phyloP scores from a whole-genome alignment of 1,140 invertebrate genomes.

The Cephus cinctus region DNA sequence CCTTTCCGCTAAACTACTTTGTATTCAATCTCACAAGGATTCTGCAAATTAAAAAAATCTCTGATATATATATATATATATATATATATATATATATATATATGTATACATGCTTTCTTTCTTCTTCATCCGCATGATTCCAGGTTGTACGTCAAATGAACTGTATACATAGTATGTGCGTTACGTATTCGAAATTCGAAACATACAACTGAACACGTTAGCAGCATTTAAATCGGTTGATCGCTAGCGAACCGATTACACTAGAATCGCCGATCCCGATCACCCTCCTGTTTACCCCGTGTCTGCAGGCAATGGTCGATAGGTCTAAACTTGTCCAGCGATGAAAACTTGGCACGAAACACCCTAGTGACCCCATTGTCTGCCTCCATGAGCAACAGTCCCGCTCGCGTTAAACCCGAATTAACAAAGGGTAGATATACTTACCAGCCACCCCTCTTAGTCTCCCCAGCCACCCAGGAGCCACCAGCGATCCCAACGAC shows the following conservation, averaged over 20 bases:
- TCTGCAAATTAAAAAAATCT: too few species aligned
- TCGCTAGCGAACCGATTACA: not conserved
- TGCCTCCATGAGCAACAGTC: slow-evolving; percentile 34
- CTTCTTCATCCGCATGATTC: too few species aligned
- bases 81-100: too few species aligned
- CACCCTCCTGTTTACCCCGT: slow-evolving; percentile 6
- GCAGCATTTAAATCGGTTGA: too few species aligned
- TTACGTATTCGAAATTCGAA: too few species aligned
- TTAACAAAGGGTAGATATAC: slow-evolving; percentile 46
- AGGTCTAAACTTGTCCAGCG: slow-evolving; percentile 44
- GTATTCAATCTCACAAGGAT: too few species aligned
- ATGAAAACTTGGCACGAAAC: slow-evolving; percentile 45
- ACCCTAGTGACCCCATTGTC: slow-evolving; percentile 48
- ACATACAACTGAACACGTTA: too few species aligned
- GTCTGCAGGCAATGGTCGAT: not conserved
- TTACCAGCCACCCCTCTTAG: slow-evolving; percentile 21
- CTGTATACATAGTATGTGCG: too few species aligned
- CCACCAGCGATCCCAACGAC: slow-evolving; percentile 21
- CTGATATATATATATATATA: too few species aligned
- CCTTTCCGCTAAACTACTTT: too few species aligned
- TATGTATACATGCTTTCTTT: too few species aligned
- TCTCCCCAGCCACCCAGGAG: slow-evolving; percentile 18
- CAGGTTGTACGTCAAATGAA: too few species aligned
- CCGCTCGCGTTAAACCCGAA: slow-evolving; percentile 40
- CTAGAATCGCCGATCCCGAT: slow-evolving; percentile 7